Evolutionary conservation across 2,113 vertebrate genomes (phyloP).

Genomic region (Hypanus sabinus): DNA sequence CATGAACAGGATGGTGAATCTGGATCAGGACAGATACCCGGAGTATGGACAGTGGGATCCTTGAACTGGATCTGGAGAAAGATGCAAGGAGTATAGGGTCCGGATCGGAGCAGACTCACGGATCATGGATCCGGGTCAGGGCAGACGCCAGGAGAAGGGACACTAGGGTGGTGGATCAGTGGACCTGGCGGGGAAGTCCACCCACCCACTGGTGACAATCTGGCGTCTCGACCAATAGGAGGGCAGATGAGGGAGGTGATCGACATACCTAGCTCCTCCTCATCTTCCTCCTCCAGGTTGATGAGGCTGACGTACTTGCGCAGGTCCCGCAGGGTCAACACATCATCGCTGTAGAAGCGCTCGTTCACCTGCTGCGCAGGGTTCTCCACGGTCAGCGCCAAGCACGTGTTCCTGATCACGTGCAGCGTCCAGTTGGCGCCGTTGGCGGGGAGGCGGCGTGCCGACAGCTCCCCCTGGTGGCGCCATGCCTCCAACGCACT

Average conservation of each 20-base stretch:
- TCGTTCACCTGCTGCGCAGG: constrained; percentile 39
- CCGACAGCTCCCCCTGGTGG: constrained; percentile 44
- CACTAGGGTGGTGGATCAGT: too few species aligned
- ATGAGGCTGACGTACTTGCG: constrained; percentile 50
- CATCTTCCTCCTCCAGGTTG: constrained; percentile 47
- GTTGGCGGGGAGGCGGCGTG: constrained; percentile 48
- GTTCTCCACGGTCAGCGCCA: constrained; percentile 46
- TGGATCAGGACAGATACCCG: too few species aligned
- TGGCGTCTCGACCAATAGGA: too few species aligned
- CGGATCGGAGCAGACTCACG: too few species aligned
- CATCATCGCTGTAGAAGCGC: constrained; percentile 48
- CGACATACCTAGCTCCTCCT: constrained; percentile 38
- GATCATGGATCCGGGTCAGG: too few species aligned
- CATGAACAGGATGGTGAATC: too few species aligned
- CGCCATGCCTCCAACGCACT: neutral
- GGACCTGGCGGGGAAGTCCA: too few species aligned
- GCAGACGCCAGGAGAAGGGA: too few species aligned
- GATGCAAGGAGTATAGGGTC: too few species aligned
- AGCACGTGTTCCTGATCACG: constrained; percentile 46
- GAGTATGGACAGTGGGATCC: too few species aligned
- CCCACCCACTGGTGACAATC: too few species aligned
- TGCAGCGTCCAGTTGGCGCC: constrained; percentile 52
- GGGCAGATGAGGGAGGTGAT: neutral
- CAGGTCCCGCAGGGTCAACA: constrained; percentile 47
- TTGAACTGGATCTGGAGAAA: too few species aligned